Evolutionary conservation across 2,113 vertebrate species (phyloP).

Genomic region (Edolisoma coerulescens): DNA sequence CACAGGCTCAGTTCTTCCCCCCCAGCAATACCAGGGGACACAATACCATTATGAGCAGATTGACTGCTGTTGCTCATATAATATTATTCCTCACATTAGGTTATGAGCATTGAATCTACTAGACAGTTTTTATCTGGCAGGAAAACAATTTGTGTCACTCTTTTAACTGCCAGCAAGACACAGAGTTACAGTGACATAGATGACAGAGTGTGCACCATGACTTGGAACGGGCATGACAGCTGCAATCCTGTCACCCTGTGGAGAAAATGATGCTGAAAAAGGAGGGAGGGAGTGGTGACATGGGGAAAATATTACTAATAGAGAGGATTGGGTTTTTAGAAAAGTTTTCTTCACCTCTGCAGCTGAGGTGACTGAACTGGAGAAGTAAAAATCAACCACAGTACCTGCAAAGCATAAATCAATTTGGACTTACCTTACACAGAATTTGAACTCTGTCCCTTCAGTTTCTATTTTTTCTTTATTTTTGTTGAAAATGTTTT

Average conservation of each 20-base stretch:
- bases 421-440: background rate
- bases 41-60: background rate
- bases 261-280: background rate
- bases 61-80: background rate
- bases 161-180: constrained; percentile 7
- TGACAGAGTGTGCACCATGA: background rate
- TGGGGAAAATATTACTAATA: background rate
- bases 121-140: constrained; percentile 23
- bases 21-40: background rate
- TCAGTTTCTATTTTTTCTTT: background rate
- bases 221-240: background rate
- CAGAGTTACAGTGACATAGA: constrained; percentile 6
- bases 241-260: background rate
- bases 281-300: background rate
- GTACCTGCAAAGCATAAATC: background rate
- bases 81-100: constrained; percentile 23
- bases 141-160: constrained; percentile 45
- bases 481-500: background rate
- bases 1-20: background rate
- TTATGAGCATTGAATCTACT: constrained; percentile 24
- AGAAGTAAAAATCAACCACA: background rate
- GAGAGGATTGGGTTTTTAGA: background rate
- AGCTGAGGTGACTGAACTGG: background rate
- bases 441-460: background rate
- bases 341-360: background rate